Evolutionary conservation across 1,140 invertebrate genomes (phyloP).

Genomic region (Drosophila insularis): DNA sequence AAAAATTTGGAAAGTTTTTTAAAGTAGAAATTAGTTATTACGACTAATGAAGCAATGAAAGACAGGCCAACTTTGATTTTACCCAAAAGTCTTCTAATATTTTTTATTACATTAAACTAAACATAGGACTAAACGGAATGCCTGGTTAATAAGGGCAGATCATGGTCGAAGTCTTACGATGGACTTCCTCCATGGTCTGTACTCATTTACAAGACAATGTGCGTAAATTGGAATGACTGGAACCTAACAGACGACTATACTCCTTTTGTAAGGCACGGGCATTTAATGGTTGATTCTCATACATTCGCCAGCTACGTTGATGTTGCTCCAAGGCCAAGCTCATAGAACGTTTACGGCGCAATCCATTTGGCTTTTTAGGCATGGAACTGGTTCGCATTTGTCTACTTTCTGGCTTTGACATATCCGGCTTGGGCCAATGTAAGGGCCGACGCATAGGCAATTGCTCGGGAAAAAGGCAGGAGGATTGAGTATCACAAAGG

Average conservation of each 20-base stretch:
- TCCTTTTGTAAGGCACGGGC: slow-evolving; percentile 26
- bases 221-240: neutral
- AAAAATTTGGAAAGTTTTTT: too few relatives aligned
- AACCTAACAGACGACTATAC: slow-evolving; percentile 25
- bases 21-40: too few relatives aligned
- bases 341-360: neutral
- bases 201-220: neutral
- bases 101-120: slow-evolving; percentile 24
- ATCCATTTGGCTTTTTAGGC: neutral
- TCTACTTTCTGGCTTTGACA: slow-evolving; percentile 6
- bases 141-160: neutral
- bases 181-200: neutral
- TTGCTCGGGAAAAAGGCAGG: neutral
- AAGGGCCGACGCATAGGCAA: slow-evolving; percentile 31
- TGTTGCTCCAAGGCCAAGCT: neutral
- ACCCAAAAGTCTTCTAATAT: neutral
- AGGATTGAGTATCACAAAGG: neutral
- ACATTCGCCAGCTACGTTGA: slow-evolving; percentile 18
- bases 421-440: slow-evolving; percentile 59
- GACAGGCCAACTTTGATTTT: neutral
- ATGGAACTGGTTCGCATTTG: neutral
- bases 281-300: slow-evolving; percentile 33
- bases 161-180: neutral
- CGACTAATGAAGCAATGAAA: neutral
- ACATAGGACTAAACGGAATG: neutral